A percentile compares a stretch with the other conserved stretches of the same genome.
Evolutionary conservation across 1,140 invertebrate genomes (phyloP).

Genomic region (Maconellicoccus hirsutus): DNA sequence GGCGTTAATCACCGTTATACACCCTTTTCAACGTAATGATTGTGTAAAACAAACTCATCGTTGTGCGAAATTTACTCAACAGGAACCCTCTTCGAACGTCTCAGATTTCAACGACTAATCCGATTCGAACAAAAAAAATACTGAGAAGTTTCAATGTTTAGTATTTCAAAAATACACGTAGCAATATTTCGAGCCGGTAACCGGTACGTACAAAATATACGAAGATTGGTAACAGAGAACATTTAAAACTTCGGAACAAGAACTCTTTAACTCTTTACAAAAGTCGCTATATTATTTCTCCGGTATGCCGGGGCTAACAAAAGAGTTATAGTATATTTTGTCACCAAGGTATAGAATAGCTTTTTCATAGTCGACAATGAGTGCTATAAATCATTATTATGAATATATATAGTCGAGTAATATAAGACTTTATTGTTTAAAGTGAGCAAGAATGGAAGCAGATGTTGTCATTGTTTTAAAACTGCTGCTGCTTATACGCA

Average conservation of each 20-base stretch:
- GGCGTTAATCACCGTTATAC: too few relatives aligned
- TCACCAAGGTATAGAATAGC: background rate
- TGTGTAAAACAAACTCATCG: too few relatives aligned
- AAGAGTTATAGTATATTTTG: constrained; percentile 3
- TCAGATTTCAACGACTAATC: too few relatives aligned
- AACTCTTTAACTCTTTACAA: background rate
- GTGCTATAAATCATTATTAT: constrained; percentile 6
- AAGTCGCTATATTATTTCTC: background rate
- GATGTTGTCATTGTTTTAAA: constrained; percentile 5
- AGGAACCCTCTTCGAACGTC: too few relatives aligned
- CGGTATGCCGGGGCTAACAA: background rate
- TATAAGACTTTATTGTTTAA: constrained; percentile 10
- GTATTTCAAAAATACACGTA: too few relatives aligned
- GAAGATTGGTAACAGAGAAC: too few relatives aligned
- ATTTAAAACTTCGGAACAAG: background rate
- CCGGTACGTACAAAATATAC: too few relatives aligned
- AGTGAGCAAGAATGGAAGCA: background rate
- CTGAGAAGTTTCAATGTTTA: too few relatives aligned
- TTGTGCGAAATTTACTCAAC: too few relatives aligned
- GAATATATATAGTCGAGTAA: constrained; percentile 2
- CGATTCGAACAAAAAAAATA: too few relatives aligned
- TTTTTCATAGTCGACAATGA: constrained; percentile 3
- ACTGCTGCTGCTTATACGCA: background rate
- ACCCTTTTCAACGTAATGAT: too few relatives aligned
- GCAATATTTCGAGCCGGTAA: too few relatives aligned